Conservation (phyloP, 2,113 vertebrate genomes). For the Trogon surrucura region DNA sequence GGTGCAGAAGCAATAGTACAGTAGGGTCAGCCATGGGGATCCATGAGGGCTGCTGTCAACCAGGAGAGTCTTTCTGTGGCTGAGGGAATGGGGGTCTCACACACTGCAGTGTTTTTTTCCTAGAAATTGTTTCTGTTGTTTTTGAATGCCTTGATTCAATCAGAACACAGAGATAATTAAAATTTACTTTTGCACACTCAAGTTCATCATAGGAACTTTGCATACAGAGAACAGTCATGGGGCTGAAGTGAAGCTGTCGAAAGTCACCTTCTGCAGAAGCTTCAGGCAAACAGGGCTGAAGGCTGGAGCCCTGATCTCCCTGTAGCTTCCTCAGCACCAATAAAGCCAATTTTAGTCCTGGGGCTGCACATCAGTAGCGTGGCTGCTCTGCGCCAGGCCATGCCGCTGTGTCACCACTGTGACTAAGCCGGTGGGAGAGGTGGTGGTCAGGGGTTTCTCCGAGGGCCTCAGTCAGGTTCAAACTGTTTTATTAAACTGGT, state of each 20-base stretch:
- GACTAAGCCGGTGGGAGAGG: background rate
- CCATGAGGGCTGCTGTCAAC: background rate
- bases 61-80: background rate
- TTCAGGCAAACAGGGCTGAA: background rate
- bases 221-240: background rate
- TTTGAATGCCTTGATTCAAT: background rate
- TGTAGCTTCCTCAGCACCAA: background rate
- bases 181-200: background rate
- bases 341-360: background rate
- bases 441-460: background rate
- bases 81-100: background rate
- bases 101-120: background rate
- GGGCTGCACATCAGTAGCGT: rapidly evolving
- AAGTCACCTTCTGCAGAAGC: background rate
- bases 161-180: background rate
- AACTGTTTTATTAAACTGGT: slow-evolving; percentile 51
- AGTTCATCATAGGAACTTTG: background rate
- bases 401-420: rapidly evolving
- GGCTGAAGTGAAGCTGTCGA: background rate
- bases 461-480: background rate
- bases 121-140: background rate
- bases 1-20: background rate
- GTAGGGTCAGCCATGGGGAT: background rate
- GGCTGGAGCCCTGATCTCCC: background rate
- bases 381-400: background rate